phyloP scores from a whole-genome alignment of 2,797 vertebrate species.

The Hydrolagus colliei region DNA sequence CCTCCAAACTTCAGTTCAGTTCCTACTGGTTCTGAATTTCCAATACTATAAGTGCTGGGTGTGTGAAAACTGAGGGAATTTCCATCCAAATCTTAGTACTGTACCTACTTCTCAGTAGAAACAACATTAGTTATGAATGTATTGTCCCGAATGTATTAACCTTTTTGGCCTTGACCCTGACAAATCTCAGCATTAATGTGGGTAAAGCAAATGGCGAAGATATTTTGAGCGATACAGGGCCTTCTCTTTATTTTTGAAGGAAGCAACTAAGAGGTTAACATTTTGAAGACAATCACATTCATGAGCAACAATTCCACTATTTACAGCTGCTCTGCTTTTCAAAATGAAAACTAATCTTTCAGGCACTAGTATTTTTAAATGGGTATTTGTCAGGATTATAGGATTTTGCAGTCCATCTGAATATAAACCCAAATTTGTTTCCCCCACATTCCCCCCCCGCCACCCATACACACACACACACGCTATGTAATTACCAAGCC shows the following conservation, averaged over 20 bases:
- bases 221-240: not conserved
- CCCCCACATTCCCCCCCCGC: slow-evolving; percentile 40
- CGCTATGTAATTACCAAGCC: slow-evolving; percentile 92
- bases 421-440: slow-evolving; percentile 72
- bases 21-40: too few species aligned
- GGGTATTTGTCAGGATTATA: slow-evolving; percentile 88
- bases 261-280: slow-evolving; percentile 39
- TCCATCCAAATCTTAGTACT: too few species aligned
- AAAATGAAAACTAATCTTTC: slow-evolving; percentile 95
- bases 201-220: not conserved
- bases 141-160: not conserved
- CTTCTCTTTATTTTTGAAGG: not conserved
- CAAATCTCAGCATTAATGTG: not conserved
- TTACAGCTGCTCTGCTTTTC: slow-evolving; percentile 77
- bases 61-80: too few species aligned
- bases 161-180: not conserved
- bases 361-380: slow-evolving; percentile 79
- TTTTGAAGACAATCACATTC: slow-evolving; percentile 87
- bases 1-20: too few species aligned
- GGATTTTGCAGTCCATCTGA: slow-evolving; percentile 82
- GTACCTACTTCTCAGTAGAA: too few species aligned
- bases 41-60: too few species aligned
- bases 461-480: too few species aligned
- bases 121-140: too few species aligned
- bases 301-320: slow-evolving; percentile 85